Percentiles rank a stretch among this genome's conserved stretches.
phyloP scores from a whole-genome alignment of 2,797 vertebrate genomes.

The Cephalopachus bancanus region DNA sequence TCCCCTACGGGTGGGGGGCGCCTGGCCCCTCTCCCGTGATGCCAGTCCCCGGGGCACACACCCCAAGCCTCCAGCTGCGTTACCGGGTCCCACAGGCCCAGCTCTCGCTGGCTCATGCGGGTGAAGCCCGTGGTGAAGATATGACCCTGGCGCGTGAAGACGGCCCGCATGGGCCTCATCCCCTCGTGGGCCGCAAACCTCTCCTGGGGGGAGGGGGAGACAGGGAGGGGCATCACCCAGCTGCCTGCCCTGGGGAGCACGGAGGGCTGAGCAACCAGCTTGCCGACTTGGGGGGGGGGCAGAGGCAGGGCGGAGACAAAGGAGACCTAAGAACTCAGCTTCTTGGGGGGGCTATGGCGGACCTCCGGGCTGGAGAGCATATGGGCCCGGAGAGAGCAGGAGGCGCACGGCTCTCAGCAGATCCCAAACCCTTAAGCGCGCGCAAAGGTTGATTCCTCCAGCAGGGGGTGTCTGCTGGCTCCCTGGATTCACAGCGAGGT shows the following conservation, averaged over 20 bases:
- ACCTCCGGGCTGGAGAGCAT: background rate
- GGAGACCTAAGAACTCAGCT: conserved; percentile 44
- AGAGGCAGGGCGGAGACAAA: background rate
- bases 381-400: background rate
- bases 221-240: conserved; percentile 75
- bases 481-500: background rate
- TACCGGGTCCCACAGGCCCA: conserved; percentile 94
- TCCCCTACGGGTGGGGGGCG: conserved; percentile 63
- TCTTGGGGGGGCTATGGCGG: background rate
- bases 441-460: conserved; percentile 28
- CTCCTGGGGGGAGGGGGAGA: conserved; percentile 87
- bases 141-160: conserved; percentile 92
- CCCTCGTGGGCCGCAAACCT: conserved; percentile 92
- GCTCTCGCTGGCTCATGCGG: conserved; percentile 93
- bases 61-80: conserved; percentile 87
- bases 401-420: conserved; percentile 22
- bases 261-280: conserved; percentile 45
- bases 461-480: conserved; percentile 34
- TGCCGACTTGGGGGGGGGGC: background rate
- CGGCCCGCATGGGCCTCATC: conserved; percentile 91
- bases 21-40: conserved; percentile 80
- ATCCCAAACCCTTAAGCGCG: background rate
- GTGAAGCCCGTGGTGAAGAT: conserved; percentile 93
- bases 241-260: conserved; percentile 42
- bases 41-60: conserved; percentile 88